phyloP scores from a whole-genome alignment of 2,888 invertebrate species.

The Drosophila fulvimacula region DNA sequence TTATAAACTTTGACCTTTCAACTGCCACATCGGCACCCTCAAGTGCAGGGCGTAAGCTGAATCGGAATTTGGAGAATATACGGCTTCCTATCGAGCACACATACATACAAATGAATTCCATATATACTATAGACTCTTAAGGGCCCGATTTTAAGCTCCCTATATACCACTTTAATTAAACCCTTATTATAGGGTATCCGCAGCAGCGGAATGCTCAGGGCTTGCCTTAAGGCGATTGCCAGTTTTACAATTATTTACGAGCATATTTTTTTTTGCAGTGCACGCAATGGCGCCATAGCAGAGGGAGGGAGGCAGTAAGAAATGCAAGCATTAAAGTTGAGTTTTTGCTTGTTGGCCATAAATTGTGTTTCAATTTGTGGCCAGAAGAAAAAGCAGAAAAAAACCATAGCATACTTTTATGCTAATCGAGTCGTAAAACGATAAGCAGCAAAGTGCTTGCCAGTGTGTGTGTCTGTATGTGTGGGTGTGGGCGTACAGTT shows the following conservation, averaged over 20 bases:
- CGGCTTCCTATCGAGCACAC: slow-evolving; percentile 1
- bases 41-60: not conserved
- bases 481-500: slow-evolving; percentile 1
- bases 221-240: slow-evolving; percentile 13
- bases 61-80: slow-evolving; percentile 3
- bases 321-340: slow-evolving; percentile 1
- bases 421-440: slow-evolving; percentile 52
- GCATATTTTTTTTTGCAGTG: slow-evolving; percentile 24
- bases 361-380: slow-evolving; percentile 34
- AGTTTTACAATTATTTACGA: slow-evolving; percentile 30
- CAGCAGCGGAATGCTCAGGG: slow-evolving; percentile 7
- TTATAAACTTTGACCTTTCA: slow-evolving; percentile 1
- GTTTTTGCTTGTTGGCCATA: slow-evolving; percentile 15
- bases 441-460: slow-evolving; percentile 1
- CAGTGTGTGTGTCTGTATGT: not conserved
- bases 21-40: not conserved
- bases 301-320: not conserved
- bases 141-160: not conserved
- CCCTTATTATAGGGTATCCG: not conserved
- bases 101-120: not conserved
- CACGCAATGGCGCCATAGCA: slow-evolving; percentile 20
- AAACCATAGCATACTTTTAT: slow-evolving; percentile 47
- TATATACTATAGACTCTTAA: not conserved
- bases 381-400: slow-evolving; percentile 10
- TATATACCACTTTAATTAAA: not conserved